phyloP scores from a whole-genome alignment of 64 coral and sea anemone genomes.

The Montipora sp. region DNA sequence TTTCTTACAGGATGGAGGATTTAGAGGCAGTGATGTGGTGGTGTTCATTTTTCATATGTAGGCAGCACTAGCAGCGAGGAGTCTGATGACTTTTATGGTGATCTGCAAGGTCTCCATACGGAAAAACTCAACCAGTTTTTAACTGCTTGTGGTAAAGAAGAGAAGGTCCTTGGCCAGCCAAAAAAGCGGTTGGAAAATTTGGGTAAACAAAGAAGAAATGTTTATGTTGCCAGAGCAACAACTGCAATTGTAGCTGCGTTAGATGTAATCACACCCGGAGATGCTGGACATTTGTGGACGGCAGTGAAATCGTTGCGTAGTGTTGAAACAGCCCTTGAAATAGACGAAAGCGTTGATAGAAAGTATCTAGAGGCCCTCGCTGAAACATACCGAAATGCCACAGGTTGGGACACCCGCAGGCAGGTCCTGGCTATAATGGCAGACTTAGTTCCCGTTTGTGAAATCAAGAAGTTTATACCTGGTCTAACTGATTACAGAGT shows the following conservation, averaged over 20 bases:
- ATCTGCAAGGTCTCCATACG: constrained; percentile 26
- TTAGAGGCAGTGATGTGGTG: constrained; percentile 22
- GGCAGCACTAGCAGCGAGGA: constrained; percentile 53
- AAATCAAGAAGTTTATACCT: constrained; percentile 48
- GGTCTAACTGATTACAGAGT: constrained; percentile 36
- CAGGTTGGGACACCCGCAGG: constrained; percentile 47
- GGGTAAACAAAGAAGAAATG: constrained; percentile 18
- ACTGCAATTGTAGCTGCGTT: constrained; percentile 35
- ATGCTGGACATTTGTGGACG: constrained; percentile 51
- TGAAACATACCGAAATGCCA: constrained; percentile 54
- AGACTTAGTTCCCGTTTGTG: constrained; percentile 28
- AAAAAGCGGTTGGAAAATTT: constrained; percentile 44
- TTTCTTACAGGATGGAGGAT: constrained; percentile 6
- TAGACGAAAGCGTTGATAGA: background rate
- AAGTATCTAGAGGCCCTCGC: constrained; percentile 46
- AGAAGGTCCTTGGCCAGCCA: constrained; percentile 16
- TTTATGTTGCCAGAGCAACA: constrained; percentile 2
- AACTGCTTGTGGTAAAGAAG: constrained; percentile 24
- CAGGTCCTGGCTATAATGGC: constrained; percentile 53
- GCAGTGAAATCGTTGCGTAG: constrained; percentile 16
- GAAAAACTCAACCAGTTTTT: constrained; percentile 59
- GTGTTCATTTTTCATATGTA: constrained; percentile 40
- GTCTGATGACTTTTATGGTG: constrained; percentile 19
- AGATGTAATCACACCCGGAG: constrained; percentile 41
- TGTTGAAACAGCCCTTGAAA: constrained; percentile 35